A percentile compares a stretch with the other conserved stretches of the same genome.
These are phyloP conservation scores for Meteorus sp. DNA, from an alignment of 1,140 invertebrate species.

Conservation along the genomic window DNA sequence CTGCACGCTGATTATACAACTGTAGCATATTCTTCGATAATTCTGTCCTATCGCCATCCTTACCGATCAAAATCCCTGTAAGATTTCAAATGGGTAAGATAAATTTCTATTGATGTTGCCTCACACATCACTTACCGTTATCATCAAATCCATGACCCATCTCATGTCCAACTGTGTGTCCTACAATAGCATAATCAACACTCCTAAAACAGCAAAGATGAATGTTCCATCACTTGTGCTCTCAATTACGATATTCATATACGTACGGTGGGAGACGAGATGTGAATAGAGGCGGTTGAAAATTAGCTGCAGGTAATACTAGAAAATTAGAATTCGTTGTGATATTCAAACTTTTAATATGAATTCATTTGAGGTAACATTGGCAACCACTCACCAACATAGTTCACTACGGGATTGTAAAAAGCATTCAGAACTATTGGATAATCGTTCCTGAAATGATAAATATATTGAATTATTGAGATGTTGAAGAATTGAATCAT, in stretches of 20 bases:
- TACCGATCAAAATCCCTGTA: too few species aligned
- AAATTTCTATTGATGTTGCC: too few species aligned
- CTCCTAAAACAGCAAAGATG: conserved; percentile 57
- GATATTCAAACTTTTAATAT: background rate
- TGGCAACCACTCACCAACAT: too few species aligned
- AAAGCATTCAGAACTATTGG: too few species aligned
- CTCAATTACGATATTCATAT: background rate
- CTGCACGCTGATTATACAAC: background rate
- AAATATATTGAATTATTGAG: background rate
- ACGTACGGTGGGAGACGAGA: conserved; percentile 39
- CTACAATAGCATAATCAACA: conserved; percentile 66
- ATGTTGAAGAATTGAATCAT: background rate
- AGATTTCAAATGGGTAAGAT: too few species aligned
- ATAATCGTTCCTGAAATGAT: background rate
- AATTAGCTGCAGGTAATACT: conserved; percentile 71
- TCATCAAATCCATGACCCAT: conserved; percentile 65
- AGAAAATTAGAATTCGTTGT: conserved; percentile 40
- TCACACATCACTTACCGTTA: conserved; percentile 44
- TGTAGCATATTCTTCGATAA: background rate
- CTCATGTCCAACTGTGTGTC: conserved; percentile 65
- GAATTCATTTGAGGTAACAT: too few species aligned
- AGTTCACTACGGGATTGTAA: too few species aligned
- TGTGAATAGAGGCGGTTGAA: conserved; percentile 67
- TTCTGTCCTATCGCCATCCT: conserved; percentile 20
- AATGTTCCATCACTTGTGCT: conserved; percentile 50